phyloP scores from a whole-genome alignment of 2,797 vertebrate genomes.

The Gobionotothen gibberifrons region DNA sequence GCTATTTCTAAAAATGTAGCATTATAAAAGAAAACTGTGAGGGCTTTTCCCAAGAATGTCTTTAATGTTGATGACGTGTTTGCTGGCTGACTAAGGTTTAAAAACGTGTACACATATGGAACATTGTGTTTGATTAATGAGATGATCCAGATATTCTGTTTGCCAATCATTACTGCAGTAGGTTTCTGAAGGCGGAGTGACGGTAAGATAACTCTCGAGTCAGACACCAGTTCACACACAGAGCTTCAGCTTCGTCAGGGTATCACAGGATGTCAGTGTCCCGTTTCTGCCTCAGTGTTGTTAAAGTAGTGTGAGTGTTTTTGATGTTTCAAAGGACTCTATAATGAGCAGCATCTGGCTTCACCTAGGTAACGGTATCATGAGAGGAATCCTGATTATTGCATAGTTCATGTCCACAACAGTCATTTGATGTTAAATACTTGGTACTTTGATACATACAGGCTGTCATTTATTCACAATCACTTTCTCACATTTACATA shows the following conservation, averaged over 20 bases:
- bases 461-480: conserved; percentile 48
- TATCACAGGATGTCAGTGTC: conserved; percentile 15
- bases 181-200: neutral
- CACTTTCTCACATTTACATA: conserved; percentile 34
- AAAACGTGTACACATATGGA: conserved; percentile 38
- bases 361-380: conserved; percentile 22
- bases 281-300: conserved; percentile 30
- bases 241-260: conserved; percentile 10
- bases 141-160: conserved; percentile 22
- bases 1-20: conserved; percentile 73
- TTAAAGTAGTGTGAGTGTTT: conserved; percentile 46
- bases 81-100: conserved; percentile 12
- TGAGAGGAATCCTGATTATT: conserved; percentile 30
- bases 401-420: conserved; percentile 31
- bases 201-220: neutral
- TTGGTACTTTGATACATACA: conserved; percentile 53
- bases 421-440: conserved; percentile 50
- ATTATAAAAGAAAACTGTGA: conserved; percentile 68
- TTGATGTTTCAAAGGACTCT: conserved; percentile 37
- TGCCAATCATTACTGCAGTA: conserved; percentile 21
- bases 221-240: neutral
- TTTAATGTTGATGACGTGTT: conserved; percentile 32
- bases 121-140: conserved; percentile 19
- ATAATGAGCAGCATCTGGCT: conserved; percentile 30
- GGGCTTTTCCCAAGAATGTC: conserved; percentile 60